Base-by-base conservation (phyloP, 30 jellyfish, hydroid and myxozoan genomes). In the Cassiopea andromeda region DNA sequence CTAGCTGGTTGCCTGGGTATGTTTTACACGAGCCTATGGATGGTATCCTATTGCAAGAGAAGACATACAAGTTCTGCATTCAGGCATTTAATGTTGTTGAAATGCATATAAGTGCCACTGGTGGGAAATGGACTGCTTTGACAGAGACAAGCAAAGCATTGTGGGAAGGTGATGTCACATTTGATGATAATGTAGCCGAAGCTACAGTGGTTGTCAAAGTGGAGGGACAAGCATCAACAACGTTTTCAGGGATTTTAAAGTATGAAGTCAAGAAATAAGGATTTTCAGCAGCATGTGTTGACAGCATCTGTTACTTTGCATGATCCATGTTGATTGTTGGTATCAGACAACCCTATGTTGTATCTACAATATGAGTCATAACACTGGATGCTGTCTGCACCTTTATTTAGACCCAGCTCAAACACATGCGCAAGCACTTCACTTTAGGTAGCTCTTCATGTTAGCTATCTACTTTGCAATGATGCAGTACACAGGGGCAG, bases 101-200 rank as follows among this genome's bases (percentile, higher is more conserved):
- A 60, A 88, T 92, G 96, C 77, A 57, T 86, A 90, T 87, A 18
- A 73, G 89, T 75, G 81, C 75, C 10, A 73, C 44, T 78, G 88
- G 93, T 10, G 92, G 77, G 1, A 88, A 86, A 13, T 92, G 98
- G 96, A 12, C 75, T 9, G 82, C 93, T 6, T 15, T 92, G 60
- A 14, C 57, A 5, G 68, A 64, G 18, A 69, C 77, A 10, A 61
- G 69, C 19, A 87, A 85, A 16, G 92, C 82, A 7, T 15, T 88
- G 50, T 92, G 98, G 98, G 90, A 79, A 69, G 93, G 97, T 14
- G 94, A 92, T 44, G 87, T 80, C 47, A 5, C 84, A 9, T 76
- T 92, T n/a, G 67, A 27, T 8, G 47, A 46, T 19, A 84, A 92
- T 44, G 57, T 85, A 10, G 83, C 70, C 48, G 74, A 84, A n/a